These are phyloP conservation scores for Microctenopoma lineatum DNA, from an alignment of 2,797 vertebrate genomes.

Conservation along the genomic window DNA sequence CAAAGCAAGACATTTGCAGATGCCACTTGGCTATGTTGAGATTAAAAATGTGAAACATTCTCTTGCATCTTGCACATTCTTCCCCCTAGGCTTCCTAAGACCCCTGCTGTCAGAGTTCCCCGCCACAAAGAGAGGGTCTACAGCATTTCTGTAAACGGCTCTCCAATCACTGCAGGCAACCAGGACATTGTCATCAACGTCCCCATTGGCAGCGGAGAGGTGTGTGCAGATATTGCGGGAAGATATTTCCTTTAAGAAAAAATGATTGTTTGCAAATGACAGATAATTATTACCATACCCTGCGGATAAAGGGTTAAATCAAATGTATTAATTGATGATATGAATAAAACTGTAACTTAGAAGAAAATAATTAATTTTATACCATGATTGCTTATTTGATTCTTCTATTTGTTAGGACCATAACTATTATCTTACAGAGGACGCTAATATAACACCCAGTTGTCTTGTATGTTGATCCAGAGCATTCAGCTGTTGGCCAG, in stretches of 20 bases:
- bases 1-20: no score
- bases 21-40: no score
- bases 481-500: slow-evolving; percentile 84
- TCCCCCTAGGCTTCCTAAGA: slow-evolving; percentile 79
- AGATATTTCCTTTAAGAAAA: not conserved
- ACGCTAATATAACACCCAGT: not conserved
- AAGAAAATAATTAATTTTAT: no score
- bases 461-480: slow-evolving; percentile 57
- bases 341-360: no score
- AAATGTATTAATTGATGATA: no score
- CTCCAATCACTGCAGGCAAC: slow-evolving; percentile 74
- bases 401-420: not conserved
- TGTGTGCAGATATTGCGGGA: slow-evolving; percentile 37
- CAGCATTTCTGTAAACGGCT: slow-evolving; percentile 86
- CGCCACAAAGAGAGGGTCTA: slow-evolving; percentile 85
- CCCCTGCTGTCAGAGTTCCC: slow-evolving; percentile 79
- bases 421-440: no score
- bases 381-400: not conserved
- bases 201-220: slow-evolving; percentile 85
- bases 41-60: no score
- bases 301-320: not conserved
- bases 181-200: slow-evolving; percentile 82
- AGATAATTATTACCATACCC: not conserved
- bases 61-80: no score
- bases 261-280: not conserved